Percentiles rank a stretch among this genome's conserved stretches.
These are phyloP conservation scores for Phyto melanocephala DNA, from an alignment of 2,888 invertebrate species.

Conservation along the genomic window DNA sequence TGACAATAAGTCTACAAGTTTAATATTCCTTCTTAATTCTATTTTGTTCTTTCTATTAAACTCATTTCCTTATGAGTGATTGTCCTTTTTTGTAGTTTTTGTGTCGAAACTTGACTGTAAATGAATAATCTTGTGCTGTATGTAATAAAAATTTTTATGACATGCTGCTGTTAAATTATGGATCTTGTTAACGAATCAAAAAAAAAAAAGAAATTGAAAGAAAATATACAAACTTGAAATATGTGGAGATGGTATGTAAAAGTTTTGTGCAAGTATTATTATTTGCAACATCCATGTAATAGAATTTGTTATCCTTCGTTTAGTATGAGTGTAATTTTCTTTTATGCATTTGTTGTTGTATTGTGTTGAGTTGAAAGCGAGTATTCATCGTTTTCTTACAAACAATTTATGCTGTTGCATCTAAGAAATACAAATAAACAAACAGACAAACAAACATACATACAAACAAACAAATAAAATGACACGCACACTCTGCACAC, in stretches of 20 bases:
- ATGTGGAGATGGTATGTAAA: conserved; percentile 2
- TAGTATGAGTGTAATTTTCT: background rate
- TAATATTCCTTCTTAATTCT: background rate
- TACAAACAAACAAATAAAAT: background rate
- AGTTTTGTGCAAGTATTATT: background rate
- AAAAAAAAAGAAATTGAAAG: background rate
- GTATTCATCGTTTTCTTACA: conserved; percentile 10
- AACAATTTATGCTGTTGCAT: conserved; percentile 54
- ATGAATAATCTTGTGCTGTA: conserved; percentile 31
- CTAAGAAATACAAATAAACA: background rate
- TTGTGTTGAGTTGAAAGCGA: background rate
- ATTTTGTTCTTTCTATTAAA: background rate
- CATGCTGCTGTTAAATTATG: conserved; percentile 49
- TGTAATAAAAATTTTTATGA: conserved; percentile 35
- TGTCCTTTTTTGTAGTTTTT: background rate
- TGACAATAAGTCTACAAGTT: conserved; percentile 41
- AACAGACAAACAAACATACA: background rate
- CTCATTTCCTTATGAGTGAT: background rate
- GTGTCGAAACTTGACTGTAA: conserved; percentile 48
- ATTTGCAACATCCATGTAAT: background rate
- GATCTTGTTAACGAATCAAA: background rate
- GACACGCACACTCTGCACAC: background rate
- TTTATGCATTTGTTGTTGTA: background rate
- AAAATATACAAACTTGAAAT: background rate
- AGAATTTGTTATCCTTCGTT: conserved; percentile 10